Evolutionary conservation across 2,797 vertebrate genomes (phyloP).

Genomic region (Coregonus suidteri): DNA sequence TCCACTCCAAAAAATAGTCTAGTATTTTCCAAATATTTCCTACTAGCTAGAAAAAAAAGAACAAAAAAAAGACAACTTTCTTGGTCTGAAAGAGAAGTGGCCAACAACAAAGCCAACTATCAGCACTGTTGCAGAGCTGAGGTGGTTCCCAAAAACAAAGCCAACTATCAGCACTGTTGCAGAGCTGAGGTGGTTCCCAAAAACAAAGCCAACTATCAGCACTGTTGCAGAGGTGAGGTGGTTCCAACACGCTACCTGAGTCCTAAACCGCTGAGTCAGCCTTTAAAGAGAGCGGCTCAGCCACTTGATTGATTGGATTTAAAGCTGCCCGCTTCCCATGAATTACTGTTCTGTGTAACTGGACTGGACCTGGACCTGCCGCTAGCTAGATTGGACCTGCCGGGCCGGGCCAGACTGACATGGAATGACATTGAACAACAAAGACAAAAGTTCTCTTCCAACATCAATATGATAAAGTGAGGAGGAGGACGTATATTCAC

Average conservation of each 20-base stretch:
- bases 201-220: no score
- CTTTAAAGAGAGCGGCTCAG: no score
- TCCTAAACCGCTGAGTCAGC: no score
- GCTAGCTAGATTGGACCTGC: conserved; percentile 55
- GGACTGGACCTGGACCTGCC: no score
- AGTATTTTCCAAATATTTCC: conserved; percentile 31
- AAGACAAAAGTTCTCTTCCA: conserved; percentile 51
- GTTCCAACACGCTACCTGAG: no score
- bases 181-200: no score
- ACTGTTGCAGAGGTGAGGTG: no score
- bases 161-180: no score
- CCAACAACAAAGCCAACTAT: conserved; percentile 50
- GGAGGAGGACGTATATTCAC: not conserved
- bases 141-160: not conserved
- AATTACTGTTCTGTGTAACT: no score
- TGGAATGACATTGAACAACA: conserved; percentile 44
- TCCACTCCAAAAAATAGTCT: conserved; percentile 18
- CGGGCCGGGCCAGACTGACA: conserved; percentile 25
- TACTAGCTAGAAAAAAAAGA: not conserved
- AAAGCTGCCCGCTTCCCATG: no score
- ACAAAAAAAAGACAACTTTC: no score
- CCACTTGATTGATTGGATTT: no score
- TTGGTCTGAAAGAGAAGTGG: not conserved
- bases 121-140: conserved; percentile 36
- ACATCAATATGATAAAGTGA: conserved; percentile 15